A percentile compares a stretch with the other conserved stretches of the same genome.
phyloP scores from a whole-genome alignment of 30 jellyfish, hydroid and myxozoan species.

The Sanderia malayensis region DNA sequence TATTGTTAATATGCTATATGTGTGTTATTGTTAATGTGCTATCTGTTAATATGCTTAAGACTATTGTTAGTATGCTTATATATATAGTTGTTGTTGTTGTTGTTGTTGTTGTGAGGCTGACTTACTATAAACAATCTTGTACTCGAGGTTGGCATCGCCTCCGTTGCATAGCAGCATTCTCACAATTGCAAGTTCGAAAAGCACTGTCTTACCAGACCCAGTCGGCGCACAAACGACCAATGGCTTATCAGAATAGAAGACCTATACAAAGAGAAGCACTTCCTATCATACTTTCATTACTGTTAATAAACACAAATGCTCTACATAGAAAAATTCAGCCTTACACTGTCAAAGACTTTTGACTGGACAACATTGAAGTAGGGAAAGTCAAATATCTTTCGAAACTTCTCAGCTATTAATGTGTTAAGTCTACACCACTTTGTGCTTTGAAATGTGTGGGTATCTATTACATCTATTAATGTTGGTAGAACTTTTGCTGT shows the following conservation, averaged over 20 bases:
- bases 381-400: constrained; percentile 74
- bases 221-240: constrained; percentile 97
- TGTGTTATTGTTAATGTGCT: too few species aligned
- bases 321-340: constrained; percentile 7
- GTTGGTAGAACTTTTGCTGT: too few species aligned
- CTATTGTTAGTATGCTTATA: too few species aligned
- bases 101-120: too few species aligned
- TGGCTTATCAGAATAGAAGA: constrained; percentile 82
- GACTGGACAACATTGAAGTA: constrained; percentile 89
- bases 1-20: too few species aligned
- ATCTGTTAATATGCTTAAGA: too few species aligned
- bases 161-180: constrained; percentile 68
- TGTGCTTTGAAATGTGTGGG: too few species aligned
- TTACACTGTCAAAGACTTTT: constrained; percentile 83
- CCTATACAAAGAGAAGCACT: constrained; percentile 63
- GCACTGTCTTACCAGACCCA: constrained; percentile 94
- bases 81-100: too few species aligned
- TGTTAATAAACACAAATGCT: too few species aligned
- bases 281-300: too few species aligned
- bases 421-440: too few species aligned
- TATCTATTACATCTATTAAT: neutral
- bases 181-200: constrained; percentile 83
- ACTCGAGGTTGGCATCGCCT: constrained; percentile 28
- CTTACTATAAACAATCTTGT: constrained; percentile 89
- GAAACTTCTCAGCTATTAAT: constrained; percentile 68